phyloP scores from a whole-genome alignment of 2,888 invertebrate species.

The Thecophora atra region DNA sequence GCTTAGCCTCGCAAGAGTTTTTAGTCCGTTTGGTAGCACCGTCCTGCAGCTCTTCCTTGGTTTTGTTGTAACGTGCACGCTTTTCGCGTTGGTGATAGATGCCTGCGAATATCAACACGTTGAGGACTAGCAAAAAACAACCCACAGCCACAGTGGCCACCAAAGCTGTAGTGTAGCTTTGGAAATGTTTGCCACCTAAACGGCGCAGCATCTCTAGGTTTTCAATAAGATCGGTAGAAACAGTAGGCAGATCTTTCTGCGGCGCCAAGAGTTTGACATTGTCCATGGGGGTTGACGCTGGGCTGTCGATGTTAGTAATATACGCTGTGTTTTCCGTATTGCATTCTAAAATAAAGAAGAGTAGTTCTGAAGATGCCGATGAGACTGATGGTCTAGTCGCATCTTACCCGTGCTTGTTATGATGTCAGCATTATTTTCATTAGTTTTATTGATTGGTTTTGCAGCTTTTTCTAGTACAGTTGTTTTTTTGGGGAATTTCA shows the following conservation, averaged over 20 bases:
- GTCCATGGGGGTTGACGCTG: slow-evolving; percentile 72
- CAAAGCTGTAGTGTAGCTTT: slow-evolving; percentile 88
- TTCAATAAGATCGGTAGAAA: slow-evolving; percentile 63
- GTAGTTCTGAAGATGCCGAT: not conserved
- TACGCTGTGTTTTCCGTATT: slow-evolving; percentile 54
- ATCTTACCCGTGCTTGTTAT: slow-evolving; percentile 60
- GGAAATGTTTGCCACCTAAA: slow-evolving; percentile 81
- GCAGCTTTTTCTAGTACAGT: slow-evolving; percentile 43
- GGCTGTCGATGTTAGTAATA: slow-evolving; percentile 68
- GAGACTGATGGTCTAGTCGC: not conserved
- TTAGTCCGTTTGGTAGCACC: slow-evolving; percentile 60
- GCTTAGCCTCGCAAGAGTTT: slow-evolving; percentile 58
- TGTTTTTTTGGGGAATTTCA: slow-evolving; percentile 53
- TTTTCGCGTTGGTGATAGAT: slow-evolving; percentile 85
- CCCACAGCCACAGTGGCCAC: slow-evolving; percentile 89
- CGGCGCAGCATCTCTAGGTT: slow-evolving; percentile 79
- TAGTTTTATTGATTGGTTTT: slow-evolving; percentile 51
- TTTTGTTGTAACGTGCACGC: slow-evolving; percentile 73
- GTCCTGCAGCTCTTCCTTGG: slow-evolving; percentile 77
- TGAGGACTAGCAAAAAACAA: slow-evolving; percentile 81
- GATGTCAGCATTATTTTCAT: slow-evolving; percentile 34
- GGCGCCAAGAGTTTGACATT: slow-evolving; percentile 55
- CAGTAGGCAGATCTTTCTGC: slow-evolving; percentile 60
- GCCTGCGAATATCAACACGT: slow-evolving; percentile 87
- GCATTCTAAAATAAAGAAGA: slow-evolving; percentile 49